phyloP scores from a whole-genome alignment of 1,140 invertebrate genomes.

The Drosophila athabasca region DNA sequence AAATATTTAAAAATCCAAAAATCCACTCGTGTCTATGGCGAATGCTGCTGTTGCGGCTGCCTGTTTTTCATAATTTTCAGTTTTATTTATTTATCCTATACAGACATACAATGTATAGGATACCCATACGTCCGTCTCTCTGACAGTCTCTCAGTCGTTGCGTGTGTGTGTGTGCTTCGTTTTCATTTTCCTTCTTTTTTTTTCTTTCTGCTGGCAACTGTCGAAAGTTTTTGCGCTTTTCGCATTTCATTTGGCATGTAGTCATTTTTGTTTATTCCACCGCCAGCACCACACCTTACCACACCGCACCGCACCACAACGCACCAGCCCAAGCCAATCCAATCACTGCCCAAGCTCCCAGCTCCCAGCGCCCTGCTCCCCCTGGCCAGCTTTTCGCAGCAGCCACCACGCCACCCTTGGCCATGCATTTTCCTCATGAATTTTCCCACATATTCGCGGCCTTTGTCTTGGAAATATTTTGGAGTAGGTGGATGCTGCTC shows the following conservation, averaged over 20 bases:
- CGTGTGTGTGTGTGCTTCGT: background rate
- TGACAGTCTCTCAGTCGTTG: slow-evolving; percentile 5
- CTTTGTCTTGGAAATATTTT: slow-evolving; percentile 41
- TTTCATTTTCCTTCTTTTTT: slow-evolving; percentile 6
- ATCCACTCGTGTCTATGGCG: slow-evolving; percentile 55
- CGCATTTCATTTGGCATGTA: slow-evolving; percentile 59
- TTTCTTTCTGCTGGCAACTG: slow-evolving; percentile 36
- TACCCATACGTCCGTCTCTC: background rate
- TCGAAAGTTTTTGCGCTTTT: slow-evolving; percentile 45
- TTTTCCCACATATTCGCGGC: slow-evolving; percentile 43
- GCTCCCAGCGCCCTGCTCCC: too few species aligned
- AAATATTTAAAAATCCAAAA: slow-evolving; percentile 80
- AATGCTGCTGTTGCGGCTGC: slow-evolving; percentile 42
- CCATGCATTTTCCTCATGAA: slow-evolving; percentile 16
- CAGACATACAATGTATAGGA: slow-evolving; percentile 16
- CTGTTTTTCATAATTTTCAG: slow-evolving; percentile 80
- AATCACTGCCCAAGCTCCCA: slow-evolving; percentile 8
- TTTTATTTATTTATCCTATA: slow-evolving; percentile 75
- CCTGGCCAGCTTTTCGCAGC: background rate
- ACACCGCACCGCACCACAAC: too few species aligned
- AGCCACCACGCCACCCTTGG: slow-evolving; percentile 19
- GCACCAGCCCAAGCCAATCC: too few species aligned
- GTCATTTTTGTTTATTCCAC: slow-evolving; percentile 74
- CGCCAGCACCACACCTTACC: background rate
- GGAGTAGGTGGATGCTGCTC: slow-evolving; percentile 21